Conservation (phyloP, 2,113 vertebrate species). For the Eupsittula cactorum region DNA sequence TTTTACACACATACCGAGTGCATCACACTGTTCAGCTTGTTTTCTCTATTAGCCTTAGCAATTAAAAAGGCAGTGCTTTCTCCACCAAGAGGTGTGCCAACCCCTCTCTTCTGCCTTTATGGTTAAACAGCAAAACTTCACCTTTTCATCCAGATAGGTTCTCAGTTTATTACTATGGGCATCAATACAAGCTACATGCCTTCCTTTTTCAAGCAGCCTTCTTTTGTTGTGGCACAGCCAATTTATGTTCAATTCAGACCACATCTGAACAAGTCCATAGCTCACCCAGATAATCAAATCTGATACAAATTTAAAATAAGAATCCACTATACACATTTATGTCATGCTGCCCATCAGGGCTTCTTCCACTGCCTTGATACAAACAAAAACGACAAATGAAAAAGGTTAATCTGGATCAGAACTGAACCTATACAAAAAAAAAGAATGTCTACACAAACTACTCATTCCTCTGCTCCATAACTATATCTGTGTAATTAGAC, state of each 20-base stretch:
- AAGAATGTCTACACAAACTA: background rate
- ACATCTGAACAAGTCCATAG: background rate
- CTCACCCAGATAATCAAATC: background rate
- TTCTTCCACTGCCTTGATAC: background rate
- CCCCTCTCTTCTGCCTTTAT: background rate
- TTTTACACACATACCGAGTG: conserved; percentile 35
- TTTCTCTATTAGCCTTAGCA: conserved; percentile 44
- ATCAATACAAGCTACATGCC: background rate
- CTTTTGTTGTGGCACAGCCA: background rate
- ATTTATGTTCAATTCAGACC: background rate
- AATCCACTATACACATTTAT: background rate
- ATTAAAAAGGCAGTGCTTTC: conserved; percentile 59
- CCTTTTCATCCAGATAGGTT: conserved; percentile 2
- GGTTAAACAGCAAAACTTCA: conserved; percentile 15
- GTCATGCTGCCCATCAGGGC: background rate
- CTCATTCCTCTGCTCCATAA: background rate
- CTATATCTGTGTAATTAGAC: background rate
- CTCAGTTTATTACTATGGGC: background rate
- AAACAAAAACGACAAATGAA: background rate
- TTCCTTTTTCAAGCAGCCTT: background rate
- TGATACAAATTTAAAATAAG: background rate
- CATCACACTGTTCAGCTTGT: conserved; percentile 39
- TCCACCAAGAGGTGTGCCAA: background rate
- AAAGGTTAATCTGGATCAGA: background rate
- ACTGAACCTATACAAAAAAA: background rate